These are phyloP conservation scores for Oriolus oriolus DNA, from an alignment of 2,113 vertebrate genomes.

Conservation along the genomic window DNA sequence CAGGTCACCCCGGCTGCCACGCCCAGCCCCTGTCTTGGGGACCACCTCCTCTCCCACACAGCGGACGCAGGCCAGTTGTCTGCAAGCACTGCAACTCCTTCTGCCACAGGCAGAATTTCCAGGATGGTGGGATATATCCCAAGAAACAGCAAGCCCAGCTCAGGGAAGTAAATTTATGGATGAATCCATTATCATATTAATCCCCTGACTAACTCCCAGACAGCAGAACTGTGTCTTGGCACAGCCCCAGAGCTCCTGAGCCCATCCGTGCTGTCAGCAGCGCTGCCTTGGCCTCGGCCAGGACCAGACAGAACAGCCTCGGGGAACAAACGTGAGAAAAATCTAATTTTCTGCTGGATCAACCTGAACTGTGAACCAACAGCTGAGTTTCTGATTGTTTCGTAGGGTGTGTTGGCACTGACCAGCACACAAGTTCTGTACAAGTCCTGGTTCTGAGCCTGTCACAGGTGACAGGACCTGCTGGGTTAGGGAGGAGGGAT, in stretches of 20 bases:
- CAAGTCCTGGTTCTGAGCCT: not conserved
- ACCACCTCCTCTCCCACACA: not conserved
- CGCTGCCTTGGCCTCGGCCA: fast-evolving
- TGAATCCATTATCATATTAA: slow-evolving; percentile 5
- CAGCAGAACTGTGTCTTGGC: not conserved
- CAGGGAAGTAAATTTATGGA: not conserved
- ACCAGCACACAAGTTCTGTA: not conserved
- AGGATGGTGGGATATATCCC: not conserved
- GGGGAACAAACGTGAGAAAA: not conserved
- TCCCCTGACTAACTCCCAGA: not conserved
- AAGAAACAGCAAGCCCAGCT: not conserved
- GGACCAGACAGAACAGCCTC: not conserved
- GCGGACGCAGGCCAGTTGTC: not conserved
- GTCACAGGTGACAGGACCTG: not conserved
- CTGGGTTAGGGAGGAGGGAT: not conserved
- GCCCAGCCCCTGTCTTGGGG: not conserved
- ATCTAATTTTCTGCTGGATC: not conserved
- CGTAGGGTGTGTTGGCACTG: not conserved
- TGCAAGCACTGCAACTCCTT: not conserved
- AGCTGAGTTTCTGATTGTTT: not conserved
- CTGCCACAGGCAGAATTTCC: not conserved
- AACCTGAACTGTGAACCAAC: not conserved
- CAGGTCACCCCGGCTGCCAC: not conserved
- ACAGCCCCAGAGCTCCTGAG: not conserved
- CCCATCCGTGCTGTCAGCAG: not conserved